phyloP scores from a whole-genome alignment of 2,888 invertebrate species.

The Lochmaea crataegi region DNA sequence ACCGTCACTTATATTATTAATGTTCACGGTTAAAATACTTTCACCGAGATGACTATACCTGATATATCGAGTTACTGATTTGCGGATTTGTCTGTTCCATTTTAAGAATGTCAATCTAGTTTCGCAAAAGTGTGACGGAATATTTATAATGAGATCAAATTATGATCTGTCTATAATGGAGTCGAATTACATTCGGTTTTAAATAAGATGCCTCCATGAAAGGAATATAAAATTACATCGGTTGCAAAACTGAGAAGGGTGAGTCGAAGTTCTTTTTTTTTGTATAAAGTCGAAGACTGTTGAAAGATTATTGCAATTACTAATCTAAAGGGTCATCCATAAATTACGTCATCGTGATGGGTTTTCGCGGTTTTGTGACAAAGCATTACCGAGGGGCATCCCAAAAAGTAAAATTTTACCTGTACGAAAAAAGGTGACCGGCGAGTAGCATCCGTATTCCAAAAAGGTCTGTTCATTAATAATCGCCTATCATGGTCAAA shows the following conservation, averaged over 20 bases:
- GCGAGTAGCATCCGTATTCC: too few relatives aligned
- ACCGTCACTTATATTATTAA: slow-evolving; percentile 24
- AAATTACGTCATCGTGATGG: too few relatives aligned
- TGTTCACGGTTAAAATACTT: slow-evolving; percentile 23
- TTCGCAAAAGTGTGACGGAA: slow-evolving; percentile 1
- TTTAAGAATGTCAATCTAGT: slow-evolving; percentile 1
- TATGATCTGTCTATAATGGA: background rate
- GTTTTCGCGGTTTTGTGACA: too few relatives aligned
- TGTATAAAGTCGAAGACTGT: too few relatives aligned
- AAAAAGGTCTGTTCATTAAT: too few relatives aligned
- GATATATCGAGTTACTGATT: slow-evolving; percentile 12
- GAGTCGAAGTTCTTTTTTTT: too few relatives aligned
- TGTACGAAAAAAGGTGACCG: too few relatives aligned
- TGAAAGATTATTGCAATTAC: background rate
- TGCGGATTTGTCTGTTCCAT: slow-evolving; percentile 9
- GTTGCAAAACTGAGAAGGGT: background rate
- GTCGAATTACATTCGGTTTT: background rate
- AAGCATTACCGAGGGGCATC: too few relatives aligned
- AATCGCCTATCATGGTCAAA: too few relatives aligned
- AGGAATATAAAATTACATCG: background rate
- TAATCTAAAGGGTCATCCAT: too few relatives aligned
- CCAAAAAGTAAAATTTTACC: too few relatives aligned
- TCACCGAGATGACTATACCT: slow-evolving; percentile 19
- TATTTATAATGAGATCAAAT: background rate
- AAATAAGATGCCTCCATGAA: background rate